Base-by-base conservation (phyloP, 2,113 vertebrate species). In the Ifrita kowaldi region DNA sequence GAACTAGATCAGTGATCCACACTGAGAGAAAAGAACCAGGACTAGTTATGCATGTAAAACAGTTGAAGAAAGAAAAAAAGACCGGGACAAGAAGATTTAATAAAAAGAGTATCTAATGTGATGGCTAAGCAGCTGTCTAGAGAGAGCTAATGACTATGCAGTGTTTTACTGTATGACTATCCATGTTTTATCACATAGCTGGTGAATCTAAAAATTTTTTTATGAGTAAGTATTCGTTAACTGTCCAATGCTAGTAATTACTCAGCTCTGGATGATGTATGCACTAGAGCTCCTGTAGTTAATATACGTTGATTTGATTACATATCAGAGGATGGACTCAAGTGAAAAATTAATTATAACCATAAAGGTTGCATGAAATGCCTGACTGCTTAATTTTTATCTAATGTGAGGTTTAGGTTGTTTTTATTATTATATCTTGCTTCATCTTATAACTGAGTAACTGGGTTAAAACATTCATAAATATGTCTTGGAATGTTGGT, bases 331-430 rank as follows among this genome's bases (percentile, higher is more conserved):
- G 71, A 96, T 78, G 67, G 89, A 87, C 59, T 88, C 70, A 55
- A 94, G 76, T 93, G 62, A 92, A 96, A 95, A 96, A 96, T 70
- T 93, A 95, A 94, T 94, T 74, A 81, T 92, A 87, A 88, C 20
- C 88, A 91, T 93, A 91, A 78, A 89, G 11, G 26, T 60, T 78
- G 52, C 56, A 65, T 75, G 73, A 91, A 97, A 86, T 88, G 22
- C 75, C 49, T 78, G 84, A 69, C 86, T 93, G 80, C 57, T 95
- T 96, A 82, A 77, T 94, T 69, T 95, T 73, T 91, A 90, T 39
- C 70, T 95, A 79, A 88, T 78, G 22, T 81, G 75, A 19, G 2
- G 2, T 68, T 87, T 96, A 84, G 33, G 44, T 63, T 97, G 69
- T 46, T 97, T 97, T 96, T 91, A 89, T 88, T 82, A 80, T 90